Base-by-base conservation (phyloP, 2,113 vertebrate species). In the Plotosus lineatus region DNA sequence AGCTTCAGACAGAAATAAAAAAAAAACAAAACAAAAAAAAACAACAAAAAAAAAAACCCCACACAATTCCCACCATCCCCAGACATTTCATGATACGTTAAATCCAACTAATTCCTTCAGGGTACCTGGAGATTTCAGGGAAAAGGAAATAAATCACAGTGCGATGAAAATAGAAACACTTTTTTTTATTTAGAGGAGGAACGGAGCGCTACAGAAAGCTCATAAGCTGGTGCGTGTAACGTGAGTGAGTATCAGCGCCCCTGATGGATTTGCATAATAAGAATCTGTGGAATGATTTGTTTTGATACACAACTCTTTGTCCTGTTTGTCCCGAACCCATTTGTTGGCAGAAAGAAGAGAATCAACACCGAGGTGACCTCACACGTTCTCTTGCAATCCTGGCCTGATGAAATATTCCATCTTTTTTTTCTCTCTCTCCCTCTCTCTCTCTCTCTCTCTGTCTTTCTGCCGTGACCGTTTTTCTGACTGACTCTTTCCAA, bases 51-150 rank as follows among this genome's bases (percentile, higher is more conserved):
- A n/a, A n/a, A n/a, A n/a, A n/a, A n/a, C n/a, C n/a, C n/a, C n/a
- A 73, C 69, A 40, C 42, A 50, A 79, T 80, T 78, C 82, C 69
- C 75, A 83, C 61, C 33, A 46, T 82, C 78, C 69, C 78, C 50
- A 65, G 84, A 81, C 60, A 78, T 77, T 86, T 85, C 71, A 81
- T 82, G 77, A 87, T 82, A 84, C 84, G 85, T 86, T 87, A 85
- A 85, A 72, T 82, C 80, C 60, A 65, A 86, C 81, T 87, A 88
- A 87, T 87, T 88, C 80, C 80, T 80, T 83, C 42, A 44, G 46
- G 77, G 74, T 72, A 84, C 72, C 83, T 87, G 68, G 75, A 77
- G 84, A 87, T 72, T 79, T 33, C 50, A 65, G 50, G 19, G 56
- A 72, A 79, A 76, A 74, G 77, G 78, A 63, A 75, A 65, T 48